Base-by-base conservation (phyloP, 1,140 invertebrate species). In the Tribolium madens region DNA sequence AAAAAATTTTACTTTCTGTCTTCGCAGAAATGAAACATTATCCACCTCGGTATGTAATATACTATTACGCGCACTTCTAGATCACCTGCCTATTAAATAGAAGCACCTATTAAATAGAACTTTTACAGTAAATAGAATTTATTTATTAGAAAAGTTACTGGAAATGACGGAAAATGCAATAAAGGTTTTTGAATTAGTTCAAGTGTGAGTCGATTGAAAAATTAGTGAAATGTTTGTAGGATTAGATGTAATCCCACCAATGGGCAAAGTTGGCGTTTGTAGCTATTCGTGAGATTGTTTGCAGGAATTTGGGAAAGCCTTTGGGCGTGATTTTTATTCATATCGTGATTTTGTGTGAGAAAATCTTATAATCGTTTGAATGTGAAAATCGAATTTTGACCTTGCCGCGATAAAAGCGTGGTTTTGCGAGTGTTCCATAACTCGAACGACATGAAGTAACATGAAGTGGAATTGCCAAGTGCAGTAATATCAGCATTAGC, bases 401-500 rank as follows among this genome's bases (percentile, higher is more conserved):
- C 7, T 26, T 60, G 53, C 53, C 7, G 3, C 4, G 46, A 47
- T 47, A 21, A 26, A 17, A 60, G 9, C 18, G 53, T 60, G 7
- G 53, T 53, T 12, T 21, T 60, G 53, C 21, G 53, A 60, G n/a
- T 17, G 15, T 21, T 26, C 53, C 6, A 60, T 60, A 60, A 47
- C 46, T 21, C 9, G 17, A 60, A 18, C 53, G 53, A 60, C 53
- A 60, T 18, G 18, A 15, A 26, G 53, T 17, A 60, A 64, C 57
- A 64, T 64, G 57, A 64, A 64, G 57, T 64, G 26, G 57, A 64
- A 64, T 72, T 47, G 14, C 73, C 60, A 57, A 75, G 60, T 72
- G 64, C 75, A 69, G 69, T 75, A 74, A 80, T 75, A 78, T 76
- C 75, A 76, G 78, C 79, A 78, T 80, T 80, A 80, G 76, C 57